Evolutionary conservation across 2,888 invertebrate genomes (phyloP), one percentile per base, ranked within the genome.

Genomic region (Hyposoter didymator): DNA sequence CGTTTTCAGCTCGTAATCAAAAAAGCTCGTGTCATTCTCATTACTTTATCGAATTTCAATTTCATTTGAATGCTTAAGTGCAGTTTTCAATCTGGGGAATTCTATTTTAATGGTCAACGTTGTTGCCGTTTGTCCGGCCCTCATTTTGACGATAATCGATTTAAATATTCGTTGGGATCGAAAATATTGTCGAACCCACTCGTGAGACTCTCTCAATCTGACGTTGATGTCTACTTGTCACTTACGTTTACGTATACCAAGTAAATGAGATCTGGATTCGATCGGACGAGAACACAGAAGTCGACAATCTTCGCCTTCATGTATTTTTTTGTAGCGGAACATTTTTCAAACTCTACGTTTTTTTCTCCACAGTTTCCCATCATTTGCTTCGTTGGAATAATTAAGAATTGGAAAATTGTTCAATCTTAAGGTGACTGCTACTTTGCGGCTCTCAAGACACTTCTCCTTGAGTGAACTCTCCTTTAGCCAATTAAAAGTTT

Each of bases 401-500:
- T 62, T 47, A 62, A n/a, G 7, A 74, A 74, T 45, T 45, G 32
- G 28, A 45, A 52, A 43, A 45, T 47, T 28, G 7, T n/a, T 45
- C n/a, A 22, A 62, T n/a, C 5, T 32, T 3, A 5, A 3, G 2
- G 19, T 10, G 55, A 35, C n/a, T 10, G 45, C 17, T 19, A 22
- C 55, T 19, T 73, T 14, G 52, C 14, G 35, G 7, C n/a, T 35
- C 7, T 32, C 32, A 19, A 80, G 87, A 84, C 88, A 87, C 85
- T 88, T 88, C n/a, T 45, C 28, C 39, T 22, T 22, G 43, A 22
- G 12, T 75, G 12, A 8, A 45, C 59, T 69, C 69, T 35, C 64
- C 28, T 62, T 39, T 67, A 80, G 52, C 84, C 84, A 88, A 88
- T 88, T 88, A 88, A 87, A 88, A 88, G 84, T 88, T 88, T 87